Base-by-base conservation (phyloP, 37 sponge, comb jelly and placozoan genomes). In the Haliclona indistincta region DNA sequence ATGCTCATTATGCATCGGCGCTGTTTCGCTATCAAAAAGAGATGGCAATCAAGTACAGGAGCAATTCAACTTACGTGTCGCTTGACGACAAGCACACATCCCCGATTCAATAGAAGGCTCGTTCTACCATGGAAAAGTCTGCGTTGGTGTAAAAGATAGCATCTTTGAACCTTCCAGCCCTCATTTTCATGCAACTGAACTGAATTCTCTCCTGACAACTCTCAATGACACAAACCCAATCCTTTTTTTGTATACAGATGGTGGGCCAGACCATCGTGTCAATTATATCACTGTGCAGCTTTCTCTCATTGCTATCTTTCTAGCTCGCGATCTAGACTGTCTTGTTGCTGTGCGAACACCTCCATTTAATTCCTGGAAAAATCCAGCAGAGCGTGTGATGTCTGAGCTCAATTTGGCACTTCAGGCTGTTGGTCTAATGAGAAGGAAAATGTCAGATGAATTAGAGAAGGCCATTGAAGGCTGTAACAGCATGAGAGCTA, bases 241-340 rank as follows among this genome's bases (percentile, higher is more conserved):
- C 44, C 54, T 87, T 38, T 71, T 71, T 58, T 29, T 87, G 33
- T 87, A 81, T 56, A 37, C 77, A 2, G 71, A 86, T 75, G 81
- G 87, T 25, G 82, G 82, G 11, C 88, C 88, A 23, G 88, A 87
- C 26, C 86, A 79, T 42, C 26, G 87, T 1, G 42, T 74, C 3
- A 79, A 81, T 7, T 79, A 74, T 60, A 20, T 78, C 4, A 74
- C 81, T 60, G 70, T 74, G 4, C 54, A 78, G 71, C 49, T 65
- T 2, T 64, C 79, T n/a, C 32, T 76, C 3, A 84, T 84, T 33
- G 63, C 72, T 25, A 44, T 85, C 22, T 85, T 85, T 38, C 17
- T 68, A 43, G 72, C 62, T 32, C 74, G 71, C 13, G 44, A 86
- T 55, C 76, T 86, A 22, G 87, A 86, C 56, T 58, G 38, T 37